These are phyloP conservation scores for Lacanobia wlatinum DNA, from an alignment of 2,888 invertebrate genomes.

Conservation along the genomic window DNA sequence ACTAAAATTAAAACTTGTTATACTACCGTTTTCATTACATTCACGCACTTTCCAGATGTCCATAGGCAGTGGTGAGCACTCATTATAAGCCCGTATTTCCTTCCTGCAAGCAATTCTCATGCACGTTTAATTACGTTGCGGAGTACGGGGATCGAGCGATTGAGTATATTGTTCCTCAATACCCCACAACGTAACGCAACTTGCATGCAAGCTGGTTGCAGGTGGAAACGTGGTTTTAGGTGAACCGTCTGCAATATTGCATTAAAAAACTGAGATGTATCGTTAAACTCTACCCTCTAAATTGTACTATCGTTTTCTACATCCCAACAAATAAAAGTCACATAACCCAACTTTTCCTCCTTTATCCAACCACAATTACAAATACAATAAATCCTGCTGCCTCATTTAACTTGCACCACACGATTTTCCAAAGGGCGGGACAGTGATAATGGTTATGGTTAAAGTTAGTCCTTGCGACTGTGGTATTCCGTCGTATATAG, in stretches of 20 bases:
- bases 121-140: too few species aligned
- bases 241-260: too few species aligned
- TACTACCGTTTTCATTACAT: background rate
- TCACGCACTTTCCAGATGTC: background rate
- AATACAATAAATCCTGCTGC: conserved; percentile 40
- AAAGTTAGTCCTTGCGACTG: conserved; percentile 84
- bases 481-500: conserved; percentile 72
- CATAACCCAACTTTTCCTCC: background rate
- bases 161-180: too few species aligned
- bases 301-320: background rate
- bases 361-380: background rate
- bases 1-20: background rate
- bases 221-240: too few species aligned
- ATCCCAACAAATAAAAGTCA: background rate
- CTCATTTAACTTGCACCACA: conserved; percentile 69
- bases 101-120: too few species aligned
- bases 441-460: conserved; percentile 88
- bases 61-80: background rate
- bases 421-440: conserved; percentile 79
- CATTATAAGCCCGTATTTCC: too few species aligned
- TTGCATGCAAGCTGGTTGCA: too few species aligned
- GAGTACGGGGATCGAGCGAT: too few species aligned
- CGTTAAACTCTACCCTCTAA: background rate
- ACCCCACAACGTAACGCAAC: too few species aligned
- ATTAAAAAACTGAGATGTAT: background rate